These are phyloP conservation scores for Apamea crenata DNA, from an alignment of 2,888 invertebrate species.

Conservation along the genomic window DNA sequence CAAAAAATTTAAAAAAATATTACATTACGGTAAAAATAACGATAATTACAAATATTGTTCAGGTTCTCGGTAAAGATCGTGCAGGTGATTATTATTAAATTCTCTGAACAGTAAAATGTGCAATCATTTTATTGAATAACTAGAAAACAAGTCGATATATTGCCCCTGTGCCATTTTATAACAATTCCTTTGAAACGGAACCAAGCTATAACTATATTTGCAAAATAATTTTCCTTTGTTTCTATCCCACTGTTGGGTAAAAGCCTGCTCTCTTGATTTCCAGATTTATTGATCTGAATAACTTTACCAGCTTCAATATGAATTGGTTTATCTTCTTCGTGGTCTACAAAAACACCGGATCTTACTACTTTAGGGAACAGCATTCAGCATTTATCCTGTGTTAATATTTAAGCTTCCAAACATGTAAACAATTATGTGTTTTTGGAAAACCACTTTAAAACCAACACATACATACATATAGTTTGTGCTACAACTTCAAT, in stretches of 20 bases:
- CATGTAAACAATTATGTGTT: no score
- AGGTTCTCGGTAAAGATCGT: background rate
- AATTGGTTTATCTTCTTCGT: no score
- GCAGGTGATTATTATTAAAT: background rate
- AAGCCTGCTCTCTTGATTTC: background rate
- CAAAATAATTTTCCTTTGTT: background rate
- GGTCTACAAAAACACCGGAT: no score
- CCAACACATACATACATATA: no score
- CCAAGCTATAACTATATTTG: background rate
- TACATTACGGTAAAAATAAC: background rate
- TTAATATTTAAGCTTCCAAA: no score
- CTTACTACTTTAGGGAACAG: no score
- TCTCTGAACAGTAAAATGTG: background rate
- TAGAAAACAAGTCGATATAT: constrained; percentile 14
- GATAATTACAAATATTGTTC: background rate
- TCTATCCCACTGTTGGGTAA: background rate
- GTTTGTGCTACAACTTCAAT: no score
- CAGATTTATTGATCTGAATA: background rate
- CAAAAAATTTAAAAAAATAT: background rate
- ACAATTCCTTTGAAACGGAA: background rate
- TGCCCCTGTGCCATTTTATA: background rate
- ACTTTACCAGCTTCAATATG: no score
- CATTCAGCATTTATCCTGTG: no score
- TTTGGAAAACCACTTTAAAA: no score
- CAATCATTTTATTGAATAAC: background rate